Conservation (phyloP, 2,113 vertebrate species). For the Panthera leo region DNA sequence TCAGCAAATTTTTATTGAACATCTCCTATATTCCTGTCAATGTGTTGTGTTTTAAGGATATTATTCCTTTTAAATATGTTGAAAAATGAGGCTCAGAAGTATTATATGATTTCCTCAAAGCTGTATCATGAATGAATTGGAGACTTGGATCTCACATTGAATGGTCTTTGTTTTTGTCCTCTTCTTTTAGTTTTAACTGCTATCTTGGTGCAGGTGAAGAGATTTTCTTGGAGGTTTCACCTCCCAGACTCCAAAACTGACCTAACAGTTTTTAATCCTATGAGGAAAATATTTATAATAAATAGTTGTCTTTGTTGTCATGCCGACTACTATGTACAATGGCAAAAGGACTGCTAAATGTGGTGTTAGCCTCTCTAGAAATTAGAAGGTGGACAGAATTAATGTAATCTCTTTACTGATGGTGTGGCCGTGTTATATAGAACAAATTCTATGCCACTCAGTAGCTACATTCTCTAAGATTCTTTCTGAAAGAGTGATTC, state of each 20-base stretch:
- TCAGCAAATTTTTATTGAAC: not conserved
- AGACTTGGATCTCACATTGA: not conserved
- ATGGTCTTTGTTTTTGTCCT: not conserved
- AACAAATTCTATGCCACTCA: conserved; percentile 56
- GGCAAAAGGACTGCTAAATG: not conserved
- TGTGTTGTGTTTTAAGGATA: not conserved
- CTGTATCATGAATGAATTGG: not conserved
- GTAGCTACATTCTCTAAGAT: conserved; percentile 48
- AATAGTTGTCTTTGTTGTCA: not conserved
- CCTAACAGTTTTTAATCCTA: not conserved
- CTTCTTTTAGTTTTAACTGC: not conserved
- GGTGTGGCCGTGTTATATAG: conserved; percentile 38
- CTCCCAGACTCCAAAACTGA: not conserved
- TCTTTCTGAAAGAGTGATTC: conserved; percentile 42
- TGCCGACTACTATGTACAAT: not conserved
- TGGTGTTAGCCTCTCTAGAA: not conserved
- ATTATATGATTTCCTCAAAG: not conserved
- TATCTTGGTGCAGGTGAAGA: not conserved
- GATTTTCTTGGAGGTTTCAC: not conserved
- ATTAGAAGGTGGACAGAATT: not conserved
- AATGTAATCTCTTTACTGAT: conserved; percentile 59
- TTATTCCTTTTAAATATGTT: not conserved
- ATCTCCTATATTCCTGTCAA: not conserved
- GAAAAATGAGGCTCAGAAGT: not conserved
- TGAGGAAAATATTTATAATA: not conserved